Base-by-base conservation (phyloP, 2,113 vertebrate species). In the Mormyrus iriodes region DNA sequence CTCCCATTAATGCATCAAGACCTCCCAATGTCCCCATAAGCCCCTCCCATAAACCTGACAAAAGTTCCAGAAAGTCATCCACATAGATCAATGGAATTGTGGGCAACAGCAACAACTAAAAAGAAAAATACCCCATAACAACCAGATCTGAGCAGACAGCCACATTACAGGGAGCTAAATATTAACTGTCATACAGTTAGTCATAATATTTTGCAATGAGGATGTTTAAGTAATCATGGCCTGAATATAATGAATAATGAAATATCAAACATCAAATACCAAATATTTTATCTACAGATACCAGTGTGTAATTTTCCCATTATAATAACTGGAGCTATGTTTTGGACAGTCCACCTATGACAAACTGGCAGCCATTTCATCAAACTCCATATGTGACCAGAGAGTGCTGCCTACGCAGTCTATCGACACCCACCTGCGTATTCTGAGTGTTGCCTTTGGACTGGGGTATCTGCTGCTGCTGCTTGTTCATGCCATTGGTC, bases 401-500 rank as follows among this genome's bases (percentile, higher is more conserved):
- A 76, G 69, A 35, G 65, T 39, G 3, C 65, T n/a, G 69, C 13
- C 69, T 76, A 10, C 1, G 3, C 31, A 35, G 1, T 15, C 69
- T 13, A 39, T 39, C 12, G 7, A 76, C 69, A 76, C 90, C 84
- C 92, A 98, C 98, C 96, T 95, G 96, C 90, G 91, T 94, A 89
- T 95, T 96, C 87, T 97, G 96, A 44, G 91, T 46, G 92, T 96
- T 98, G 92, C 92, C 95, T 93, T 95, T 96, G 91, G 96, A 94
- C 91, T 93, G 90, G 90, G 95, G 88, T 1, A 94, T 76, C 69
- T 39, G 31, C 88, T 94, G 92, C 9, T 96, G 92, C 8, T 96
- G 94, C 90, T 92, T 95, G 1, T 95, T 93, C 87, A 98, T 92
- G 9, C 98, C 98, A 39, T 99, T 99, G 91, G 97, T 89, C 53